Percentiles rank a stretch among this genome's conserved stretches.
Conservation (phyloP, 1,140 invertebrate genomes). For the Cherax quadricarinatus region DNA sequence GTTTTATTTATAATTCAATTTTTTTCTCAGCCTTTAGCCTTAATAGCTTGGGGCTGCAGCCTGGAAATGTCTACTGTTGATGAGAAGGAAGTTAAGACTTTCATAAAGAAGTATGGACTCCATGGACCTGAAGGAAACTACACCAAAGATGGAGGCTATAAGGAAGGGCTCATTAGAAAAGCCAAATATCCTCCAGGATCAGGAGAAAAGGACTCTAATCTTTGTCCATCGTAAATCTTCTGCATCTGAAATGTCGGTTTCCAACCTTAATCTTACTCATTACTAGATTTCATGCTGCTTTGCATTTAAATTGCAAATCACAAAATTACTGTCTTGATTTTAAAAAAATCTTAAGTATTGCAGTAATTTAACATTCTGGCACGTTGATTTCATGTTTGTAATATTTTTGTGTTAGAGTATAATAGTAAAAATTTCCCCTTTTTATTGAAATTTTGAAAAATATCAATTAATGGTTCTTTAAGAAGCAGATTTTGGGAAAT, state of each 20-base stretch:
- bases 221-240: conserved; percentile 43
- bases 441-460: too few relatives aligned
- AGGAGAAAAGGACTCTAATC: conserved; percentile 69
- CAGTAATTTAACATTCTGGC: too few relatives aligned
- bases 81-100: conserved; percentile 79
- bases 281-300: too few relatives aligned
- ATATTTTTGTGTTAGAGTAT: too few relatives aligned
- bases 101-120: conserved; percentile 84
- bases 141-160: conserved; percentile 81
- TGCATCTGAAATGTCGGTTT: neutral
- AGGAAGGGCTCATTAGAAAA: conserved; percentile 78
- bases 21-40: conserved; percentile 83
- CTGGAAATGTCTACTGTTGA: conserved; percentile 86
- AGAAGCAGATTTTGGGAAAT: too few relatives aligned
- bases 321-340: too few relatives aligned
- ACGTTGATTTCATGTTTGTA: too few relatives aligned
- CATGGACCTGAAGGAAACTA: conserved; percentile 82
- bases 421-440: too few relatives aligned
- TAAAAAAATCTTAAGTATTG: too few relatives aligned
- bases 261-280: neutral
- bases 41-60: conserved; percentile 87
- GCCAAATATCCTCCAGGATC: conserved; percentile 77
- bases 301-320: too few relatives aligned
- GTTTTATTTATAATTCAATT: conserved; percentile 19
- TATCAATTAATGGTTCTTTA: too few relatives aligned